Evolutionary conservation across 2,888 invertebrate genomes (phyloP).

Genomic region (Dione juno): DNA sequence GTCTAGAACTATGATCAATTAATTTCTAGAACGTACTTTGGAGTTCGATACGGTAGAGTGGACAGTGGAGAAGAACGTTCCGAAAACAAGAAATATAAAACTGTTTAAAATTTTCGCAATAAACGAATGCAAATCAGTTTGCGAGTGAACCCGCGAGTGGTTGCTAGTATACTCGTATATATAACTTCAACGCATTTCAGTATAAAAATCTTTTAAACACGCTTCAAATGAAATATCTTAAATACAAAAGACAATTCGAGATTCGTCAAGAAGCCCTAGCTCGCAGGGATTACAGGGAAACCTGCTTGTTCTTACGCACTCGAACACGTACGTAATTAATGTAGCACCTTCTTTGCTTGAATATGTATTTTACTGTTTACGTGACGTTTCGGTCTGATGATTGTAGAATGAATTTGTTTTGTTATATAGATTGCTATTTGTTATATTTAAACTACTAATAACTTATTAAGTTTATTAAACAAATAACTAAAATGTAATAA

Average conservation of each 20-base stretch:
- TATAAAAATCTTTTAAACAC: neutral
- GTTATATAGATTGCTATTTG: neutral
- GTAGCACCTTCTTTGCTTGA: conserved; percentile 17
- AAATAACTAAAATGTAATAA: too few relatives aligned
- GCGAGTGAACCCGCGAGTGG: too few relatives aligned
- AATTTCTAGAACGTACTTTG: too few relatives aligned
- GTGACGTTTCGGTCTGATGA: neutral
- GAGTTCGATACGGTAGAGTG: too few relatives aligned
- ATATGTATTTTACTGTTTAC: neutral
- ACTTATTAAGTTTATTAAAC: neutral
- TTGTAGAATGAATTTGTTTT: neutral
- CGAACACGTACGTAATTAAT: conserved; percentile 15
- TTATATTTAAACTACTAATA: too few relatives aligned
- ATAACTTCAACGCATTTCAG: neutral
- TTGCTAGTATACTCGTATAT: too few relatives aligned
- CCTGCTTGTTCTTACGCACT: conserved; percentile 26
- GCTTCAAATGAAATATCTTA: neutral
- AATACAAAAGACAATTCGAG: conserved; percentile 13
- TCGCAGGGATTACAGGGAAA: conserved; percentile 34
- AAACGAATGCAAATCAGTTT: too few relatives aligned
- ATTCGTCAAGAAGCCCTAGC: conserved; percentile 33
- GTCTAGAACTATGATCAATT: too few relatives aligned
- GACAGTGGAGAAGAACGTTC: too few relatives aligned
- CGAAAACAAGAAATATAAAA: neutral
- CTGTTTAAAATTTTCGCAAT: too few relatives aligned